phyloP scores from a whole-genome alignment of 2,113 vertebrate genomes.

The Calonectris borealis region DNA sequence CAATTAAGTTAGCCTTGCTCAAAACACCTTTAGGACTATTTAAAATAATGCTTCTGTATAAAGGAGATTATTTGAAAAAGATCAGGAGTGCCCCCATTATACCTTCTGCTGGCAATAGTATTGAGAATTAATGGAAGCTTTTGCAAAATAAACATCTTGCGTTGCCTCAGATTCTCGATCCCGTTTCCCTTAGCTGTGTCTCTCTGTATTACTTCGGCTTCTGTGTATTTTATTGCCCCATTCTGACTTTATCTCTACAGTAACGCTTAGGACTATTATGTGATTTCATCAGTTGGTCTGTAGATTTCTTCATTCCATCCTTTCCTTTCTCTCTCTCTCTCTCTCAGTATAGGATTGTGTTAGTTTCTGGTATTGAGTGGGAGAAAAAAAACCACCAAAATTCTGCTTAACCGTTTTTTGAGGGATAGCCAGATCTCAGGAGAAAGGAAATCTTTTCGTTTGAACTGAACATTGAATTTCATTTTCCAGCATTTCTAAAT shows the following conservation, averaged over 20 bases:
- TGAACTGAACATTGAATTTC: neutral
- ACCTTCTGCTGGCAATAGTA: neutral
- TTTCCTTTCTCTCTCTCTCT: neutral
- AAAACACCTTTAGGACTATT: neutral
- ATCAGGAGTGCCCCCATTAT: neutral
- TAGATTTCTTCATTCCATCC: neutral
- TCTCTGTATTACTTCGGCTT: neutral
- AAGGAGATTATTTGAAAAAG: neutral
- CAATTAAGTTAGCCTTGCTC: neutral
- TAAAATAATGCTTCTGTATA: fast-evolving
- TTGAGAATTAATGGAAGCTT: neutral
- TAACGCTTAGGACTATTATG: neutral
- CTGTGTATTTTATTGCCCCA: neutral
- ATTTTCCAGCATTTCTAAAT: neutral
- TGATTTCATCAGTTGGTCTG: fast-evolving
- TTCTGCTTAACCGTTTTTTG: neutral
- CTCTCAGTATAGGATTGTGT: neutral
- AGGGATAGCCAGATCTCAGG: neutral
- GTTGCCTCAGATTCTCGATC: neutral
- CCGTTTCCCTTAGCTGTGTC: neutral
- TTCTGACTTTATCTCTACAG: neutral
- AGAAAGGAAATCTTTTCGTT: neutral
- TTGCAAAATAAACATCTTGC: neutral
- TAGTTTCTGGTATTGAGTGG: neutral
- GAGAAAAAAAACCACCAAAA: neutral